Base-by-base conservation (phyloP, 2,113 vertebrate genomes). In the Larimichthys polyactis region DNA sequence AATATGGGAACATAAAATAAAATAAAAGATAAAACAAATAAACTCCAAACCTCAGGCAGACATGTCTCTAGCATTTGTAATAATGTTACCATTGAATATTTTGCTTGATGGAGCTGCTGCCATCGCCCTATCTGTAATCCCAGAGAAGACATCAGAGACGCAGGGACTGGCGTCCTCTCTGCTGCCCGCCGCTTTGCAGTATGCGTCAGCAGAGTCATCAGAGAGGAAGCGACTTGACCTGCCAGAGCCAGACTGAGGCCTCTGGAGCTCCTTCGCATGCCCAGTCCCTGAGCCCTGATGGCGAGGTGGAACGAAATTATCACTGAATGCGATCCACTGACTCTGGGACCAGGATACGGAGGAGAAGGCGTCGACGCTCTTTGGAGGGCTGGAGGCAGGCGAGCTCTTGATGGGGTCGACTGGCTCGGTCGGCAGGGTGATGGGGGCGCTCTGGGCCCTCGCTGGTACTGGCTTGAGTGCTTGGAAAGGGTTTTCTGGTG, bases 261-360 rank as follows among this genome's bases (percentile, higher is more conserved):
- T 94, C 27, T 90, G 89, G 75, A 88, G 86, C 5, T 93, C 93
- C 89, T 93, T 95, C 10, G 10, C 76, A 1, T 85, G 44, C 11
- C 7, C 8, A 7, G 92, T 73, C 60, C 90, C 85, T 51, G 87
- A 2, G 57, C 74, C 91, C 72, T 75, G 87, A 40, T 82, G 89
- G 65, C 81, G 93, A 73, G 89, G 57, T 32, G 76, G 88, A 75
- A 92, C 81, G 65, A 91, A 91, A 75, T 93, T 89, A 85, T 96
- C 94, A 68, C 91, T 93, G 92, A 97, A 96, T 83, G 94, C 96
- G 71, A 96, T 94, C 95, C 96, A 96, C 80, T 95, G 95, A 92
- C 90, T 96, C 71, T 95, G 96, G 57, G 94, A 94, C 93, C 84
- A 90, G 73, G 93, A 94, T 89, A 91, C 67, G 57, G 87, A 86